phyloP scores from a whole-genome alignment of 2,888 invertebrate species.

The Drepanosiphum platanoidis region DNA sequence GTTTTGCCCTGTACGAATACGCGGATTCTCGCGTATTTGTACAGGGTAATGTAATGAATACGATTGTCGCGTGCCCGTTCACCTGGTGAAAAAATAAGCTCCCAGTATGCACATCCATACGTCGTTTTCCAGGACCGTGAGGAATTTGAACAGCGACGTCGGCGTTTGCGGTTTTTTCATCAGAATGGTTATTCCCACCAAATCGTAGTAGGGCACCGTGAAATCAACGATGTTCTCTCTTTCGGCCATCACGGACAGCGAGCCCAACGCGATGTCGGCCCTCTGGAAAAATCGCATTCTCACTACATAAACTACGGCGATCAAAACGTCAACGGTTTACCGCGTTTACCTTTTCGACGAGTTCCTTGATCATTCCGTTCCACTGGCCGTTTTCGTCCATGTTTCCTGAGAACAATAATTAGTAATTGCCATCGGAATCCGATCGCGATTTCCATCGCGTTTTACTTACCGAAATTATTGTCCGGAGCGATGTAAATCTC shows the following conservation, averaged over 20 bases:
- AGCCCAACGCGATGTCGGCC: constrained; percentile 93
- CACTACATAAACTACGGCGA: neutral
- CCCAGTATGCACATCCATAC: constrained; percentile 97
- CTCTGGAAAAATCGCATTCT: constrained; percentile 68
- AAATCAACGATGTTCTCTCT: constrained; percentile 97
- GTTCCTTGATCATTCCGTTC: constrained; percentile 85
- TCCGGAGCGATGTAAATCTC: constrained; percentile 85
- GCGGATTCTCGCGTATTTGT: neutral
- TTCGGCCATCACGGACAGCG: constrained; percentile 97
- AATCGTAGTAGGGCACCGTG: constrained; percentile 97
- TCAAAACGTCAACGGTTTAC: neutral
- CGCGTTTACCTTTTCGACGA: constrained; percentile 75
- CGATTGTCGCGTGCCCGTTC: too few relatives aligned
- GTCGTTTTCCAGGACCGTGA: constrained; percentile 93
- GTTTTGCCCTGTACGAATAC: neutral
- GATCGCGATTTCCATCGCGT: neutral
- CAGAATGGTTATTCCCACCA: constrained; percentile 95
- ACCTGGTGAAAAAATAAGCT: constrained; percentile 94
- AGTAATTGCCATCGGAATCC: neutral
- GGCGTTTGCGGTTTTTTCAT: constrained; percentile 90
- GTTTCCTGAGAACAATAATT: constrained; percentile 69
- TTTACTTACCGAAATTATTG: constrained; percentile 75
- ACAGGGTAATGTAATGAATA: neutral
- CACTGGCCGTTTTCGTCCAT: constrained; percentile 88
- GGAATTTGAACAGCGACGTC: constrained; percentile 94